These are phyloP conservation scores for Lithophane ornitopus DNA, from an alignment of 2,888 invertebrate species.

Conservation along the genomic window DNA sequence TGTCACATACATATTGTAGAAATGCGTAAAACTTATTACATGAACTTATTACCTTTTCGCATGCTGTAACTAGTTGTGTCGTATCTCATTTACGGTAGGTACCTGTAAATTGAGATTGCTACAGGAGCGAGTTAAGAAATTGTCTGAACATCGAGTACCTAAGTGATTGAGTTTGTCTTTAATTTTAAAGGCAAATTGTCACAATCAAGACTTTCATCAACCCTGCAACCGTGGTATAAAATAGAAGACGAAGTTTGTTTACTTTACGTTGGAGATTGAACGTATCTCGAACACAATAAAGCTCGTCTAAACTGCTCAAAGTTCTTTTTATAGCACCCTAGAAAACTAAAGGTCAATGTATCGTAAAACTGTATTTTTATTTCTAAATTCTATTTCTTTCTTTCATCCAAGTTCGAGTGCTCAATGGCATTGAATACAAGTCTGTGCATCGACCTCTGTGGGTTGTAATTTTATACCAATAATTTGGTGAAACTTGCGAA, in stretches of 20 bases:
- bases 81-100: not conserved
- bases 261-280: not conserved
- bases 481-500: not conserved
- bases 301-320: not conserved
- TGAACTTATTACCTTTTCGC: not conserved
- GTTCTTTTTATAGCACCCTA: not conserved
- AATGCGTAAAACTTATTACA: not conserved
- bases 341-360: constrained; percentile 14
- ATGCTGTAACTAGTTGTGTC: not conserved
- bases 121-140: constrained; percentile 22
- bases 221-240: constrained; percentile 21
- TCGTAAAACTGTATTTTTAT: constrained; percentile 12
- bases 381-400: not conserved
- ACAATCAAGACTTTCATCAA: constrained; percentile 42
- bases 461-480: constrained; percentile 2
- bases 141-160: constrained; percentile 19
- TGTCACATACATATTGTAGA: not conserved
- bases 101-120: constrained; percentile 23
- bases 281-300: constrained; percentile 5
- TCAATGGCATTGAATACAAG: constrained; percentile 10
- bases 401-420: not conserved
- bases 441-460: not conserved
- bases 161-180: constrained; percentile 49
- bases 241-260: constrained; percentile 16
- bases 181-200: constrained; percentile 47